Evolutionary conservation across 1,140 invertebrate species (phyloP), one percentile per base, ranked within the genome.

Genomic region (Caenorhabditis briggsae): DNA sequence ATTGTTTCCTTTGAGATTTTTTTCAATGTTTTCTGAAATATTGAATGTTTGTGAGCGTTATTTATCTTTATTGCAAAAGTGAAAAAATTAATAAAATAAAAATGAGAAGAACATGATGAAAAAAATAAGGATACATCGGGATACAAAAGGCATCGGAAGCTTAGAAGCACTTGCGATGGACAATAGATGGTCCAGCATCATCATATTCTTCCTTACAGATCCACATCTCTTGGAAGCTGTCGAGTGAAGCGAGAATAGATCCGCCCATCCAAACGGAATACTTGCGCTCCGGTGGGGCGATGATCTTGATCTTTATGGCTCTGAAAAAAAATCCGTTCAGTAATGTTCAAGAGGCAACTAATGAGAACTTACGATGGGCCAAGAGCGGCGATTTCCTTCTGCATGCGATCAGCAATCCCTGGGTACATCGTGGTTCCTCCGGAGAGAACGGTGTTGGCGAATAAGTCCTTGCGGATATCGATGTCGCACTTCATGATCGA

Each of bases 351-450:
- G 33, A 3, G 3, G 33, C 33, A 33, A 33, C 33, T 33, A 33
- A 1, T 33, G 33, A 33, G 33, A 33, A 33, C 33, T 33, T 3
- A 87, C 86, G 64, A 78, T 82, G 94, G 94, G 55, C 94, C 94
- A 25, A 94, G 91, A 85, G 93, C 92, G 41, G 93, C 94, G 88
- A 94, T 94, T 88, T 94, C 94, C 88, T 93, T 93, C 86, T 93
- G 93, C 93, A 93, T 93, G 86, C 93, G 90, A 87, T 93, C 93
- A 88, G 93, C 93, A 90, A 94, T 93, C 85, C 93, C 93, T 25
- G 94, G 93, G 90, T 93, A 94, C 94, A 94, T 94, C 59, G 94
- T 94, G 87, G 93, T 93, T 87, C 94, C 94, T 89, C 94, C 94
- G 55, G 94, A 94, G 25, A 94, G 89, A n/a, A 94, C 93, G 82